A percentile compares a stretch with the other conserved stretches of the same genome.
phyloP scores from a whole-genome alignment of 2,113 vertebrate species.

The Lethenteron reissneri region DNA sequence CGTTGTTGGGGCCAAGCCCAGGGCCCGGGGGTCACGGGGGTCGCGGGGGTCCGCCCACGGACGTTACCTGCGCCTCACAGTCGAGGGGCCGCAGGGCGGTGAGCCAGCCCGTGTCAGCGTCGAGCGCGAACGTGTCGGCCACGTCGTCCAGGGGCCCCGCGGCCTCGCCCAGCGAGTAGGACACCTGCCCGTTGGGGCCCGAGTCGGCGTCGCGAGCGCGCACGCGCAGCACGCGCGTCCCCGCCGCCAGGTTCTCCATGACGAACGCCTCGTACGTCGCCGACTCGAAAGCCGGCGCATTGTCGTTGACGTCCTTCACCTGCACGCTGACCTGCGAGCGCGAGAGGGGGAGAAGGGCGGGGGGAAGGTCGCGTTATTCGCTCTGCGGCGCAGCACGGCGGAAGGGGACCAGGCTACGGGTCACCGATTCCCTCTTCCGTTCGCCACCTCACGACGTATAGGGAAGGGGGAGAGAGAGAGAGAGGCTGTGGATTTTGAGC shows the following conservation, averaged over 20 bases:
- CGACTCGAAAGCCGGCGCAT: conserved; percentile 63
- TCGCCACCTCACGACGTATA: too few species aligned
- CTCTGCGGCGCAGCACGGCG: too few species aligned
- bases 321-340: conserved; percentile 61
- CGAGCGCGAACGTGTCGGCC: conserved; percentile 42
- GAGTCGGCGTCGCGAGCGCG: conserved; percentile 54
- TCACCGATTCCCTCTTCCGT: too few species aligned
- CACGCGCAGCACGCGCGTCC: conserved; percentile 60
- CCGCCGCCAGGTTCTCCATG: conserved; percentile 65
- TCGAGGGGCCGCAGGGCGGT: conserved; percentile 61
- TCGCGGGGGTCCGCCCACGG: too few species aligned
- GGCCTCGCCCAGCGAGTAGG: conserved; percentile 37
- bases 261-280: conserved; percentile 46
- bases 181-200: conserved; percentile 73
- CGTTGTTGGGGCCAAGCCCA: too few species aligned
- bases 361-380: too few species aligned
- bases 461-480: too few species aligned
- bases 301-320: conserved; percentile 74
- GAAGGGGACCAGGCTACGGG: too few species aligned
- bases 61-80: conserved; percentile 46
- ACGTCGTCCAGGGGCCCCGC: conserved; percentile 31
- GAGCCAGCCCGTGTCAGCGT: conserved; percentile 81
- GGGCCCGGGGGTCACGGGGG: too few species aligned
- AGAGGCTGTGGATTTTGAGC: too few species aligned
- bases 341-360: conserved; percentile 17